A percentile compares a stretch with the other conserved stretches of the same genome.
Conservation (phyloP, 2,113 vertebrate genomes). For the Atrichornis clamosus region DNA sequence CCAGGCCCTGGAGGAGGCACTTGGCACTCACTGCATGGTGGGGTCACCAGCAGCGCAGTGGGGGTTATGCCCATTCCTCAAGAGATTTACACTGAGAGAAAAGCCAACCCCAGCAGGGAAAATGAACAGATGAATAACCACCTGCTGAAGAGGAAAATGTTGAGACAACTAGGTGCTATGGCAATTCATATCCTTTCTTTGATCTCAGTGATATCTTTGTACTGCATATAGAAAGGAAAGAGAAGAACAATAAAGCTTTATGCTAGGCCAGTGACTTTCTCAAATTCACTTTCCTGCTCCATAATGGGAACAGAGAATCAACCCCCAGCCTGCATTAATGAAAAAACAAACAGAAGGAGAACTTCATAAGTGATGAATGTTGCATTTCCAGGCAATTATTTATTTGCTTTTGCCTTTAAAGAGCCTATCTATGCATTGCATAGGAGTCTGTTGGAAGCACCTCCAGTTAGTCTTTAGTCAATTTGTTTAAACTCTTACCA, state of each 20-base stretch:
- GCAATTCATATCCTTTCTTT: neutral
- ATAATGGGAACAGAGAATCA: constrained; percentile 63
- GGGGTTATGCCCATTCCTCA: neutral
- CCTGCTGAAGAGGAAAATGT: constrained; percentile 26
- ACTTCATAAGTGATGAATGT: neutral
- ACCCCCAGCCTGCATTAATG: constrained; percentile 46
- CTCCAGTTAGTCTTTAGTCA: neutral
- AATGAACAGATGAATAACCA: constrained; percentile 7
- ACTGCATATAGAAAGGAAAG: constrained; percentile 22
- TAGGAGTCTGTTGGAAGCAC: constrained; percentile 10
- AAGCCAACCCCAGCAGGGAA: neutral
- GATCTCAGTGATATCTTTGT: constrained; percentile 17
- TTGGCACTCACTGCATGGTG: neutral
- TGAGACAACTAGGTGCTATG: neutral
- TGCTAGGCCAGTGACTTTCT: constrained; percentile 58
- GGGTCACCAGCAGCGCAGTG: neutral
- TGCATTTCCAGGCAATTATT: constrained; percentile 25
- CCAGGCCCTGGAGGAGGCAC: neutral
- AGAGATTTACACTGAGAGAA: rapidly evolving
- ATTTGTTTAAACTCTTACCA: neutral
- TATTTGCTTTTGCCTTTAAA: constrained; percentile 23
- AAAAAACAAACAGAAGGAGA: constrained; percentile 42
- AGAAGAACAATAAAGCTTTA: constrained; percentile 62
- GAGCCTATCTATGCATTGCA: constrained; percentile 30
- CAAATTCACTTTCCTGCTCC: constrained; percentile 69